Evolutionary conservation across 2,888 invertebrate species (phyloP), one percentile per base, ranked within the genome.

Genomic region (Masnerella sp.): DNA sequence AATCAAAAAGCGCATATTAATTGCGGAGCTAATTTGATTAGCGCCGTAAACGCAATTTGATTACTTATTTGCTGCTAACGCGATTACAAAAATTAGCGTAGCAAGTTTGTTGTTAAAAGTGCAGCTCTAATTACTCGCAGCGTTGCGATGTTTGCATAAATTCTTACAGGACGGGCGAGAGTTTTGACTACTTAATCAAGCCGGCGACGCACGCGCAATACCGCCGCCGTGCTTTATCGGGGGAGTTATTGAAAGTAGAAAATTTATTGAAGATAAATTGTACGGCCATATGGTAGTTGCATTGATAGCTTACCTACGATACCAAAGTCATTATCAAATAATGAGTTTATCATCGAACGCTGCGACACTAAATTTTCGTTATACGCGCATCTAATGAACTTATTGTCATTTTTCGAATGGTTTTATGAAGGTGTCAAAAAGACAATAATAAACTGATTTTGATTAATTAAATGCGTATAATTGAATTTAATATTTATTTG

Each of bases 261-360:
- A 75, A 75, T 75, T 70, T 75, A 75, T 75, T 67, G 74, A 71
- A 75, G 74, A 75, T 75, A 67, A 62, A 75, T 75, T 62, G 74
- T 42, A 47, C 52, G 45, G 25, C 70, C 74, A 75, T 75, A 75
- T 67, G 70, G 65, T 65, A 61, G 54, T 38, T 51, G 65, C 58
- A 49, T 49, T 67, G 58, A 69, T 74, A 65, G 70, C 51, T 69
- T 65, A 70, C 56, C 56, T 61, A 49, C 47, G 69, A 65, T 61
- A 67, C 59, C 49, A 25, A 51, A 67, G 56, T 75, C 59, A 71
- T 67, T 70, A 75, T 67, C 67, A 62, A 70, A 56, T 67, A 75
- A 71, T 71, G 70, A 70, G 69, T 70, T 74, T 74, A 75, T 75
- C 74, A 58, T 64, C 59, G 51, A 42, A n/a, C 64, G 32, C 12